Conservation (phyloP, 2,888 invertebrate genomes). For the Sminthurides aquaticus region DNA sequence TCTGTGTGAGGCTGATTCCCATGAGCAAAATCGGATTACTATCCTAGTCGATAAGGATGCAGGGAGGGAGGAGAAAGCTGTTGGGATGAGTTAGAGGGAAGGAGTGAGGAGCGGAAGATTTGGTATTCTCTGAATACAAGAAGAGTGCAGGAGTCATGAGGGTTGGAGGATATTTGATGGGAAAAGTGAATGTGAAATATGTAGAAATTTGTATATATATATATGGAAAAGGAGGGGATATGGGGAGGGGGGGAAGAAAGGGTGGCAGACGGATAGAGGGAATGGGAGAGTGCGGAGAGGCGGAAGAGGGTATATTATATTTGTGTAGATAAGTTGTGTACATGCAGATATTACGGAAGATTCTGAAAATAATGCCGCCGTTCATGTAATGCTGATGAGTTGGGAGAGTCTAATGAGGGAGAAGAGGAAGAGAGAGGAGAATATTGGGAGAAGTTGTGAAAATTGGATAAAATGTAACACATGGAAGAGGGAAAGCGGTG, state of each 20-base stretch:
- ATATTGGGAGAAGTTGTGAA: not conserved
- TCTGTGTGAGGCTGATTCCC: too few relatives aligned
- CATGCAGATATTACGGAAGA: not conserved
- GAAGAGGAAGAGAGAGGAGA: not conserved
- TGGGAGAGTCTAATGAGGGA: not conserved
- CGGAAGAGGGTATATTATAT: constrained; percentile 20
- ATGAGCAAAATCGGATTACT: not conserved
- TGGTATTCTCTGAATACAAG: too few relatives aligned
- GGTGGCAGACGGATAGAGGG: constrained; percentile 2
- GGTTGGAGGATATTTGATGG: too few relatives aligned
- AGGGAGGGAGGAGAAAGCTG: not conserved
- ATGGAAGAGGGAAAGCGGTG: not conserved
- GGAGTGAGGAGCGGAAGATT: too few relatives aligned
- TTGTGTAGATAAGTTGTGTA: too few relatives aligned
- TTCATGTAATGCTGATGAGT: not conserved
- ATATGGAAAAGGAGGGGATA: constrained; percentile 8
- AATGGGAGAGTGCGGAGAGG: constrained; percentile 17
- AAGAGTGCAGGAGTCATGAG: too few relatives aligned
- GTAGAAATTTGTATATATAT: too few relatives aligned
- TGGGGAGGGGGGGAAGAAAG: not conserved
- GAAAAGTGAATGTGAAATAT: too few relatives aligned
- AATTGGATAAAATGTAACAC: not conserved
- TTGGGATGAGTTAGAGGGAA: not conserved
- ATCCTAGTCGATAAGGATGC: not conserved
- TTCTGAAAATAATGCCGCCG: not conserved